Evolutionary conservation across 2,797 vertebrate genomes (phyloP).

Genomic region (Tamandua tetradactyla): DNA sequence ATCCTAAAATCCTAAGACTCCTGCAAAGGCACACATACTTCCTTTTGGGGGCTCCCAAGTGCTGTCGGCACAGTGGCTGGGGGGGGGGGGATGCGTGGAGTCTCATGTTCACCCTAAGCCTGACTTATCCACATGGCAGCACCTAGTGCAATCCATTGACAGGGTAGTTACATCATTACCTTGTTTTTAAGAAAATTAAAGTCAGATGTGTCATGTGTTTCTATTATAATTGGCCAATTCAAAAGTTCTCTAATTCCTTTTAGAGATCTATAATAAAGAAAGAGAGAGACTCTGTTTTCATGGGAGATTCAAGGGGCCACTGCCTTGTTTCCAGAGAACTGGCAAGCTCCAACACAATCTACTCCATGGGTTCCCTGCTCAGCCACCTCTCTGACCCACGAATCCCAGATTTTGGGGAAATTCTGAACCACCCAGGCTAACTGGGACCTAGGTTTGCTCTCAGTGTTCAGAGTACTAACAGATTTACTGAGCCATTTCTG

Average conservation of each 20-base stretch:
- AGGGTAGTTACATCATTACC: not conserved
- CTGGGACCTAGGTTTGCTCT: not conserved
- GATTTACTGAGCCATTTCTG: conserved; percentile 8
- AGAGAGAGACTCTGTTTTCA: not conserved
- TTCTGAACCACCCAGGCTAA: not conserved
- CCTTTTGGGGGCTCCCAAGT: not conserved
- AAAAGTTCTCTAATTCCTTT: conserved; percentile 28
- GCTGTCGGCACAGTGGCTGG: not conserved
- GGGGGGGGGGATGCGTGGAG: too few species aligned
- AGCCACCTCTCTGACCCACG: not conserved
- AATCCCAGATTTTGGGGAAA: not conserved
- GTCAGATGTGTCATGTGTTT: conserved; percentile 5
- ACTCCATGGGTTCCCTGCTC: not conserved
- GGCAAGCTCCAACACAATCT: not conserved
- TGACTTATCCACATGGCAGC: not conserved
- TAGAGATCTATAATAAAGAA: not conserved
- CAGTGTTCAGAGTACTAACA: not conserved
- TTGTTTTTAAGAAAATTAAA: conserved; percentile 51
- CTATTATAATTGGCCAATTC: conserved; percentile 45
- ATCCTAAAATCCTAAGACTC: not conserved
- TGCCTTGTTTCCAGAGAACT: not conserved
- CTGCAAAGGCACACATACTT: not conserved
- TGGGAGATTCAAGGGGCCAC: not conserved
- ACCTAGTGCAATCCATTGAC: not conserved
- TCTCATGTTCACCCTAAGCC: conserved; percentile 14